These are phyloP conservation scores for Callimico goeldii DNA, from an alignment of 2,797 vertebrate genomes.

Conservation along the genomic window DNA sequence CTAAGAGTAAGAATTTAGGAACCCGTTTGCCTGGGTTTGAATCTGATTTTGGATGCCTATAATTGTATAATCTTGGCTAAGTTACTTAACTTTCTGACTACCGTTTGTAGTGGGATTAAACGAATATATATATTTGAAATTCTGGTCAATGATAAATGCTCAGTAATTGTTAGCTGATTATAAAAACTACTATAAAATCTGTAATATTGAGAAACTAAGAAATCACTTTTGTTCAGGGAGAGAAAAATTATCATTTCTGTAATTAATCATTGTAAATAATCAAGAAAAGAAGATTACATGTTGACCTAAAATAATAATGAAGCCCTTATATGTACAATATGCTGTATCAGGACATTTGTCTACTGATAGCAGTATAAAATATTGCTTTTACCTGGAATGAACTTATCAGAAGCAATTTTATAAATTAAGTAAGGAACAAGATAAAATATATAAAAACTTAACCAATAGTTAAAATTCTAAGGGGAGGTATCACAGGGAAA, in stretches of 20 bases:
- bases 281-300: background rate
- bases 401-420: background rate
- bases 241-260: background rate
- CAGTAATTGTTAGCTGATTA: background rate
- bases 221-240: background rate
- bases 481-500: background rate
- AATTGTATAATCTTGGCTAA: background rate
- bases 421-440: background rate
- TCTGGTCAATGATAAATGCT: background rate
- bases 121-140: background rate
- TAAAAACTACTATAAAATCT: background rate
- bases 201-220: background rate
- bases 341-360: background rate
- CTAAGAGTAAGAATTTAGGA: background rate
- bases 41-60: background rate
- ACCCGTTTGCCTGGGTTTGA: background rate
- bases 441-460: background rate
- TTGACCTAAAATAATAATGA: background rate
- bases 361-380: background rate
- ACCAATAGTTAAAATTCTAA: background rate
- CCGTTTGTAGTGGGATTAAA: background rate
- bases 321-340: background rate
- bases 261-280: background rate
- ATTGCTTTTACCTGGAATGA: background rate
- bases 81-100: background rate